Evolutionary conservation across 2,797 vertebrate species (phyloP), one percentile per base, ranked within the genome.

Genomic region (Periparus ater): DNA sequence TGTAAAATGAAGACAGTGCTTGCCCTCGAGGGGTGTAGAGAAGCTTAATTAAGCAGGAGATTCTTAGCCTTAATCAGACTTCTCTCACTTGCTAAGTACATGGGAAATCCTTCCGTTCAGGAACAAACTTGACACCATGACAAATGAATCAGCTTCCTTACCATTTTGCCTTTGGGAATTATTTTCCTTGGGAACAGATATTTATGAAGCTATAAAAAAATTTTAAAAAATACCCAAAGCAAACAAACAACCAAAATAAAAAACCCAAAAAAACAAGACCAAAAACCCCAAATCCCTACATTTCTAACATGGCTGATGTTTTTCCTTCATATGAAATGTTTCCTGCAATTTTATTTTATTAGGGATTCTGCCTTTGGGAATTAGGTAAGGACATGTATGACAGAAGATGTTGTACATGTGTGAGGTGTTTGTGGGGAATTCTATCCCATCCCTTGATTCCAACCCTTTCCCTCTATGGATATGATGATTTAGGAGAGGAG

Each of bases 1-100:
- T 50, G 67, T 66, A 91, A 91, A 95, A 90, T 25, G 74, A 88
- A 91, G 88, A 79, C 67, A 78, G 58, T n/a, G 48, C 55, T 88
- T 89, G 60, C 77, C 88, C 71, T 90, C 91, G 5, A 91, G 83
- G 45, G 44, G 51, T 88, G 68, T 42, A 62, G 63, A 93, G 63
- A 62, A 86, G 74, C 77, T 93, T 94, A 95, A 96, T 95, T 94
- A 95, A 91, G 88, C 32, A 90, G 77, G 86, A 91, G 63, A 86
- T 84, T 84, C 60, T 94, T 88, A 94, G 63, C 67, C 62, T 79
- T 95, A 95, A 94, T 95, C 90, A 88, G 85, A 82, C 85, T 88
- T 90, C 60, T 78, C 48, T 94, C 83, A 73, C 53, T 96, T 90
- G 74, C 71, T 88, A 86, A 91, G 88, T 90, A 90, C 74, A 67